A percentile compares a stretch with the other conserved stretches of the same genome.
These are phyloP conservation scores for Drymodes brunneopygia DNA, from an alignment of 2,113 vertebrate genomes.

Conservation along the genomic window DNA sequence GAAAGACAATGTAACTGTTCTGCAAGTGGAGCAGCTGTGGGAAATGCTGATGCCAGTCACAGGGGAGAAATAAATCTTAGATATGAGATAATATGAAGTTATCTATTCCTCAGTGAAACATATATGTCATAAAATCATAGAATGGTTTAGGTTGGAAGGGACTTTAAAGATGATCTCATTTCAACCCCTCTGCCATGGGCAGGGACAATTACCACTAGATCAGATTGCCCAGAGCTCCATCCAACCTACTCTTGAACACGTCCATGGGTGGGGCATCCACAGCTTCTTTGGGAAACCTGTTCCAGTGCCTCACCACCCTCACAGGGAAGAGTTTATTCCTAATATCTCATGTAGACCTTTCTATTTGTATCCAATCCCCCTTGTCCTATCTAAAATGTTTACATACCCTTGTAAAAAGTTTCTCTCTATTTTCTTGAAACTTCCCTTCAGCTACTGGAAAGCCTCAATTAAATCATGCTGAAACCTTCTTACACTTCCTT, in stretches of 20 bases:
- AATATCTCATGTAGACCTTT: not conserved
- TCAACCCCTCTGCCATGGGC: too few species aligned
- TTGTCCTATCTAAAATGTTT: not conserved
- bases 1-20: not conserved
- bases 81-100: not conserved
- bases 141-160: not conserved
- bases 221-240: not conserved
- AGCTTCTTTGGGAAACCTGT: not conserved
- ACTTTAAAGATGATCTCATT: rapidly evolving
- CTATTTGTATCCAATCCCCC: not conserved
- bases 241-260: not conserved
- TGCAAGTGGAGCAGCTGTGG: not conserved
- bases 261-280: not conserved
- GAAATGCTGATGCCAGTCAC: not conserved
- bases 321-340: not conserved
- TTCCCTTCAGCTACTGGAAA: not conserved
- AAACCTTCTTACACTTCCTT: not conserved
- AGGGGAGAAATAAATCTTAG: not conserved
- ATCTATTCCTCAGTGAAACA: not conserved
- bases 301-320: not conserved
- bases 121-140: not conserved
- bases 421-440: not conserved
- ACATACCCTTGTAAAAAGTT: not conserved
- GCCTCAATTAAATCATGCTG: not conserved
- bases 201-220: not conserved